Conservation (phyloP, 2,888 invertebrate species). For the Eremobia ochroleuca region DNA sequence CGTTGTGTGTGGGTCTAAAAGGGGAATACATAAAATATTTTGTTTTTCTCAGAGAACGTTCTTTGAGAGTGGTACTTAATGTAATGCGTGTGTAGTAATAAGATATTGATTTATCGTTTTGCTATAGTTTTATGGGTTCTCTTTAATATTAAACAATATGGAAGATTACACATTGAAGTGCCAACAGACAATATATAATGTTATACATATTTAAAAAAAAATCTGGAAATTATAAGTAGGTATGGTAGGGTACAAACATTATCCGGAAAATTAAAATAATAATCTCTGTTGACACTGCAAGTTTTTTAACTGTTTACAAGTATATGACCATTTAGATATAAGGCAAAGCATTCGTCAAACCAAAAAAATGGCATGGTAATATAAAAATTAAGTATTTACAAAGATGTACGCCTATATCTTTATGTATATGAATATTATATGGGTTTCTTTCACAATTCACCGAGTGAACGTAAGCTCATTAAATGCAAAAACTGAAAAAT, state of each 20-base stretch:
- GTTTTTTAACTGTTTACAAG: neutral
- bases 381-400: conserved; percentile 16
- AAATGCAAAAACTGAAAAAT: conserved; percentile 6
- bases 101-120: conserved; percentile 19
- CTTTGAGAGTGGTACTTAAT: conserved; percentile 14
- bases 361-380: conserved; percentile 7
- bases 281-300: neutral
- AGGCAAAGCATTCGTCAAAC: neutral
- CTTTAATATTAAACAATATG: conserved; percentile 7
- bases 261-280: neutral
- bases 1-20: conserved; percentile 28
- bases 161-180: neutral
- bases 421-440: neutral
- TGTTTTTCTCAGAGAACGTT: conserved; percentile 11
- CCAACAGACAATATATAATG: neutral
- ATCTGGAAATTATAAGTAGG: neutral
- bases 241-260: neutral
- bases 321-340: neutral
- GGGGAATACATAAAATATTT: conserved; percentile 36
- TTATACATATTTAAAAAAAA: no score
- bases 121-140: conserved; percentile 18
- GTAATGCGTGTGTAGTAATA: conserved; percentile 11
- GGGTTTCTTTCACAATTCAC: conserved; percentile 8
- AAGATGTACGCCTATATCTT: neutral
- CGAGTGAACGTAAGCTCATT: conserved; percentile 20